Base-by-base conservation (phyloP, 2,888 invertebrate species). In the Agapostemon virescens region DNA sequence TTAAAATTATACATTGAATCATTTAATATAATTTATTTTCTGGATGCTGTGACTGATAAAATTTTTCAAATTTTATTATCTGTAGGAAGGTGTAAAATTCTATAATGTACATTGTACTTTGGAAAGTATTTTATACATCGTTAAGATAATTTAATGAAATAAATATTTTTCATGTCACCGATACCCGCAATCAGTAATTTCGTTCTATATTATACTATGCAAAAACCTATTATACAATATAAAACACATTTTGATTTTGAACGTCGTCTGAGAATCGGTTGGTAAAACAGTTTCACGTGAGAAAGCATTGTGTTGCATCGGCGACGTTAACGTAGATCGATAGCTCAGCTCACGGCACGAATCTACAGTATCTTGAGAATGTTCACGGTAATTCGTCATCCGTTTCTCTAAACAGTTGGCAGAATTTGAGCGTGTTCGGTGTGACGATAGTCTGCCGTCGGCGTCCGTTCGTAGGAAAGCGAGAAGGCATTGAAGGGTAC, bases 391-490 rank as follows among this genome's bases (percentile, higher is more conserved):
- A 85, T 79, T 85, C 73, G 81, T 85, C 75, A 79, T 80, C 87
- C 81, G 77, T 85, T 85, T 84, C 81, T 84, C 79, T 79, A 81
- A 86, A 81, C 84, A 84, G 87, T 87, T 85, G 87, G 85, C 79
- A 86, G 84, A 75, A 85, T 83, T 86, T 83, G 86, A 84, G 86
- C 81, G 85, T n/a, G n/a, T 84, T 77, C 75, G 81, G 85, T 86
- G 84, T 85, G 77, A 63, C 84, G 85, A 82, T 85, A 74, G 83
- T 85, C 77, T 81, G 87, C 84, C 83, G 86, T 85, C 88, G 85
- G 87, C 87, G 87, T 88, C 86, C 83, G 88, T 86, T 88, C 72
- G 67, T 69, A 82, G 79, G 74, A 82, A 84, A 77, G 78, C 80
- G 78, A 79, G 83, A 64, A 77, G 74, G 77, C 71, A 77, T 64